Base-by-base conservation (phyloP, 2,888 invertebrate genomes). In the Heterodera filipjevi region DNA sequence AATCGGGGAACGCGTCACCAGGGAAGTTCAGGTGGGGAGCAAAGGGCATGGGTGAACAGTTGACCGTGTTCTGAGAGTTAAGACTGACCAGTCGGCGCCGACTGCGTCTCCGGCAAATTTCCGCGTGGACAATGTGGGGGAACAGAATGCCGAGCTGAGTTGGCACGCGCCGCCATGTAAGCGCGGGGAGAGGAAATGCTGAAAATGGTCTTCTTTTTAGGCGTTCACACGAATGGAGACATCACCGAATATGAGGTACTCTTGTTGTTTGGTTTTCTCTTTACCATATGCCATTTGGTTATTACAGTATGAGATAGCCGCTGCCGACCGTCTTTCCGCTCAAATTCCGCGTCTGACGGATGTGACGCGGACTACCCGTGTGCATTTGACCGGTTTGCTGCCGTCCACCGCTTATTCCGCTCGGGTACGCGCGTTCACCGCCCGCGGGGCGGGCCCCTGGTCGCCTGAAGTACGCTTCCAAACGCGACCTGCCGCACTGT, bases 161-260 rank as follows among this genome's bases (percentile, higher is more conserved):
- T 89, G 89, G 89, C 89, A 89, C 80, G 88, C 88, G 12, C 89
- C 89, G 22, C 85, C 87, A 14, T 89, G 89, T 46, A 22, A 35
- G 68, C 10, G 10, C 10, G 16, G 8, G 49, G 49, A 19, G 49
- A 49, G 0, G 19, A 16, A 49, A 14, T 49, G 49, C 3, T 16
- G 8, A 3, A 16, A 19, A 8, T 16, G 16, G 49, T 8, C n/a
- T 27, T 30, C 59, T 12, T 27, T 27, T 27, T 27, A 59, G 59
- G 59, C 80, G 84, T 87, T 33, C 85, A 89, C 66, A 89, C 89
- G 12, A 88, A 89, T 77, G 89, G 89, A 39, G 88, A 89, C 64
- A 85, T 89, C 76, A 84, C 85, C 71, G 89, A 89, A 76, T 89
- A 89, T 82, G 89, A 89, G 66, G 75, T 64, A 19, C 5, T 22